These are phyloP conservation scores for Sebastes hopkinsi DNA, from an alignment of 2,797 vertebrate species.

Conservation along the genomic window DNA sequence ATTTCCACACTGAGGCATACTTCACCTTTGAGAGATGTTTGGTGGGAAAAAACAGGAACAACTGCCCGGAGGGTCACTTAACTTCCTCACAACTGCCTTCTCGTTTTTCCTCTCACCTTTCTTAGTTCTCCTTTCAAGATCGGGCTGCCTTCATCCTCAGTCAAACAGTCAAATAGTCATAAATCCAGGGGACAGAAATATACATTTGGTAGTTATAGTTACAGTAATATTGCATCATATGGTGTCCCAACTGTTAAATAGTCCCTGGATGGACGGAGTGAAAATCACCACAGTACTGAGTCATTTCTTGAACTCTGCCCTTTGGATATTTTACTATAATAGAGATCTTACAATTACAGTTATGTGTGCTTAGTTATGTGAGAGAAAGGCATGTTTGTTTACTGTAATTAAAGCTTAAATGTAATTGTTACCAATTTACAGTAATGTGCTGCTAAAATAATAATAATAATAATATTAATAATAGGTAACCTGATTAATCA, in stretches of 20 bases:
- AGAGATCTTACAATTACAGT: neutral
- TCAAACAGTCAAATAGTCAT: neutral
- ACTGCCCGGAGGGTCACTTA: slow-evolving; percentile 21
- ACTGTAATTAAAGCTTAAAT: neutral
- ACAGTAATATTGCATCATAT: neutral
- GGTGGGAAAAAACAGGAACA: slow-evolving; percentile 44
- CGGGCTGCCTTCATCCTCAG: neutral
- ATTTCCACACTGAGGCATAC: slow-evolving; percentile 46
- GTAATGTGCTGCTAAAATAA: neutral
- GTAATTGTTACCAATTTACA: neutral
- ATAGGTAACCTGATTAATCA: neutral
- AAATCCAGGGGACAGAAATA: neutral
- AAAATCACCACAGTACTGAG: neutral
- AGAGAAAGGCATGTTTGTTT: neutral
- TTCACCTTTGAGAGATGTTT: slow-evolving; percentile 42
- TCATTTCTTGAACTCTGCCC: neutral
- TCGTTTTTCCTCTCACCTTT: slow-evolving; percentile 18
- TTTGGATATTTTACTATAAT: neutral
- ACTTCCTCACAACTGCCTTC: slow-evolving; percentile 12
- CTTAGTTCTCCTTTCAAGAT: neutral
- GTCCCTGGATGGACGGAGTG: neutral
- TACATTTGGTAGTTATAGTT: neutral
- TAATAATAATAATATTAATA: neutral
- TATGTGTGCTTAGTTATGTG: neutral
- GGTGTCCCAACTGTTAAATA: neutral